A percentile compares a stretch with the other conserved stretches of the same genome.
These are phyloP conservation scores for Lasius platythorax DNA, from an alignment of 2,888 invertebrate species.

Conservation along the genomic window DNA sequence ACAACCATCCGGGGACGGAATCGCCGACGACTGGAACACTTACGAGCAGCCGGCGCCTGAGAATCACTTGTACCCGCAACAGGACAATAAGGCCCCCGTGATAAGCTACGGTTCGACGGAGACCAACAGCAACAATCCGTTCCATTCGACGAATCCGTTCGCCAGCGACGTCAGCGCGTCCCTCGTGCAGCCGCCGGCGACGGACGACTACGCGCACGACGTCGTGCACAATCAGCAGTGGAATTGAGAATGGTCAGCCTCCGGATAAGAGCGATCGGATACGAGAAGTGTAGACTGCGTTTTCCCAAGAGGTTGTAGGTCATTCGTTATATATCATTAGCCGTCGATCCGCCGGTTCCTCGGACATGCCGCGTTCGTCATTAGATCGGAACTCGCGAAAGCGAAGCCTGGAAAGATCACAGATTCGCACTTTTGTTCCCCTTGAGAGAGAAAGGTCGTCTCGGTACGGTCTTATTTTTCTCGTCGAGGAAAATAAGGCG, in stretches of 20 bases:
- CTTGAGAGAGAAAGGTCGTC: not conserved
- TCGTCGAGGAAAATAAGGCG: not conserved
- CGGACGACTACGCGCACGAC: slow-evolving; percentile 87
- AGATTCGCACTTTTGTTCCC: not conserved
- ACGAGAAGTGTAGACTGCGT: slow-evolving; percentile 13
- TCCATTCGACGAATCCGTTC: slow-evolving; percentile 84
- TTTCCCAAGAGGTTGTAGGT: slow-evolving; percentile 28
- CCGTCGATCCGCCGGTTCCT: not conserved
- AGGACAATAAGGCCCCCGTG: slow-evolving; percentile 74
- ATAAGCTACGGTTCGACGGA: slow-evolving; percentile 83
- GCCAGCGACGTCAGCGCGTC: slow-evolving; percentile 80
- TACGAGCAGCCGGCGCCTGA: slow-evolving; percentile 70
- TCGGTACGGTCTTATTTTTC: not conserved
- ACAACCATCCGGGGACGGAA: slow-evolving; percentile 81
- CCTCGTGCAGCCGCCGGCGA: slow-evolving; percentile 85
- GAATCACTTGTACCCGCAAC: slow-evolving; percentile 65
- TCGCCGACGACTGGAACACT: slow-evolving; percentile 78
- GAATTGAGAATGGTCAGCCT: slow-evolving; percentile 61
- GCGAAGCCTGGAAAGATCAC: not conserved
- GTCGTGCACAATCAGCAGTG: slow-evolving; percentile 87
- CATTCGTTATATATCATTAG: slow-evolving; percentile 15
- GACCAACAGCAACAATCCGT: slow-evolving; percentile 78
- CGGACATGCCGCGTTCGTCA: slow-evolving; percentile 11
- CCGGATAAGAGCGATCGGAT: slow-evolving; percentile 1
- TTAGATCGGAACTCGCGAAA: not conserved